These are phyloP conservation scores for Drosophila athabasca DNA, from an alignment of 1,140 invertebrate genomes.

Conservation along the genomic window DNA sequence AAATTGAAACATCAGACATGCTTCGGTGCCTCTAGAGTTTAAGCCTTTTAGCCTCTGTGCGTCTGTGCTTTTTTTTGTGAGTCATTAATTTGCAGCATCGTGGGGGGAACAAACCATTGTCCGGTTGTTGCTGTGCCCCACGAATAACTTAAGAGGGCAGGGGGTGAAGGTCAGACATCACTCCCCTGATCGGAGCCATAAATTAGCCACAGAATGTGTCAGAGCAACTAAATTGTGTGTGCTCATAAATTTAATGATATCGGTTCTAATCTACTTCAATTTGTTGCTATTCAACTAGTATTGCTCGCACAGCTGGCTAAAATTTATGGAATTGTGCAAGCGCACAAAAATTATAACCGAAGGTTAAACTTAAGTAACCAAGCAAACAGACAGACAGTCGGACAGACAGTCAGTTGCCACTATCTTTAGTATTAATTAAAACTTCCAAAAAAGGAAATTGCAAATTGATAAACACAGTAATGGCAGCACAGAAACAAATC, in stretches of 20 bases:
- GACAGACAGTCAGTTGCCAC: slow-evolving; percentile 27
- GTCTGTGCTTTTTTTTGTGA: slow-evolving; percentile 20
- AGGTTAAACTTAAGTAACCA: slow-evolving; percentile 63
- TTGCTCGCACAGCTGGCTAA: slow-evolving; percentile 16
- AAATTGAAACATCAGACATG: slow-evolving; percentile 46
- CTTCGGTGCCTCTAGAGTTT: not conserved
- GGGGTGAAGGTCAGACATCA: slow-evolving; percentile 32
- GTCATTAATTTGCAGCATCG: slow-evolving; percentile 25
- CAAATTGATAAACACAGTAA: slow-evolving; percentile 68
- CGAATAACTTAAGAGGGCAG: slow-evolving; percentile 27
- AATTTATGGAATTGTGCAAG: slow-evolving; percentile 72
- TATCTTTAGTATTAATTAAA: slow-evolving; percentile 80
- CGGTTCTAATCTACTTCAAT: slow-evolving; percentile 71
- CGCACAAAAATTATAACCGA: slow-evolving; percentile 61
- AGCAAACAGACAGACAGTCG: not conserved
- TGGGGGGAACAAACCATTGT: too few relatives aligned
- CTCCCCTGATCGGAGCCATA: slow-evolving; percentile 45
- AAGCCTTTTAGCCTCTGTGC: not conserved
- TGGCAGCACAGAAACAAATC: not conserved
- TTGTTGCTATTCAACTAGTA: slow-evolving; percentile 43
- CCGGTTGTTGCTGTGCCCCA: not conserved
- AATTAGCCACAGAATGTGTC: slow-evolving; percentile 39
- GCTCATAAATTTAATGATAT: slow-evolving; percentile 71
- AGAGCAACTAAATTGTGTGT: slow-evolving; percentile 6
- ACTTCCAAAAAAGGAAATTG: slow-evolving; percentile 71